These are phyloP conservation scores for Hippoglossus stenolepis DNA, from an alignment of 2,113 vertebrate species.

Conservation along the genomic window DNA sequence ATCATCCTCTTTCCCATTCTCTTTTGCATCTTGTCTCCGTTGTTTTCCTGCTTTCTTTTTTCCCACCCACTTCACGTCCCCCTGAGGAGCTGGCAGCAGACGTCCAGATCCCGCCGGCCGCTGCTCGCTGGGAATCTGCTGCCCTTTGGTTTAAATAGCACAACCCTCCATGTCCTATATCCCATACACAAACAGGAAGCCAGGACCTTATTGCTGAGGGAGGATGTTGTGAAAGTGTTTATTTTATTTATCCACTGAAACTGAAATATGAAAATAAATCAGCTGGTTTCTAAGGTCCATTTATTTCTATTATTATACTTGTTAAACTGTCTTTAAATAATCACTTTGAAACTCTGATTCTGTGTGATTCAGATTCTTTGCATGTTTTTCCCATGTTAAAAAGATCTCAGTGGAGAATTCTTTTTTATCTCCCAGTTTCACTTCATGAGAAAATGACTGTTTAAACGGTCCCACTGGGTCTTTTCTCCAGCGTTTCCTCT, in stretches of 20 bases:
- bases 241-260: slow-evolving; percentile 23
- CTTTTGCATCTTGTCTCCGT: slow-evolving; percentile 23
- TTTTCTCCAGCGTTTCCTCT: slow-evolving; percentile 64
- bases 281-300: background rate
- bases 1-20: slow-evolving; percentile 21
- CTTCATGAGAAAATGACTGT: slow-evolving; percentile 62
- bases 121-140: slow-evolving; percentile 79
- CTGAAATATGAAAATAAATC: background rate
- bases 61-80: slow-evolving; percentile 56
- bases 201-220: slow-evolving; percentile 67
- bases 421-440: slow-evolving; percentile 35
- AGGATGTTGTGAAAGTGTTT: slow-evolving; percentile 71
- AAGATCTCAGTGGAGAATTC: slow-evolving; percentile 58
- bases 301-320: background rate
- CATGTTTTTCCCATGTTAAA: slow-evolving; percentile 50
- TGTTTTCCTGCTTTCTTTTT: slow-evolving; percentile 57
- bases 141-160: slow-evolving; percentile 81
- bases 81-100: slow-evolving; percentile 69
- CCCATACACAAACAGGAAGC: slow-evolving; percentile 82
- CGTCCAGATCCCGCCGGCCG: slow-evolving; percentile 59
- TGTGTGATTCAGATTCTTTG: too few relatives aligned
- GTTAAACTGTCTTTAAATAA: background rate
- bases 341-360: background rate
- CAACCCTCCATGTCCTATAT: slow-evolving; percentile 73
- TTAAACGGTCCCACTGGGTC: slow-evolving; percentile 32